These are phyloP conservation scores for Sapayoa aenigma DNA, from an alignment of 2,113 vertebrate species.

Conservation along the genomic window DNA sequence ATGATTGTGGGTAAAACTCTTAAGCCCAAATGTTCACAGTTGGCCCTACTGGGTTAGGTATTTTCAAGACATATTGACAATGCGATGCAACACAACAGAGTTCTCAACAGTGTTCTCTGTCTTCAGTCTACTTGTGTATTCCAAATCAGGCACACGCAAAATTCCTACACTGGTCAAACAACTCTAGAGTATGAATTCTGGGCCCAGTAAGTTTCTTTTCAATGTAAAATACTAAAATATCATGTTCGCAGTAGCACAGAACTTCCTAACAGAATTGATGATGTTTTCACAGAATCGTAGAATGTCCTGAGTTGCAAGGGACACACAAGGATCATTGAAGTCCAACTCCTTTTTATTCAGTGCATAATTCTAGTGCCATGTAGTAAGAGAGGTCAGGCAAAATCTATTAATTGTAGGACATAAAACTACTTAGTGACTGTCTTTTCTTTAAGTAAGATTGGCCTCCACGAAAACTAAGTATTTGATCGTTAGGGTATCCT, in stretches of 20 bases:
- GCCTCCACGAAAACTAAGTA: neutral
- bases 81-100: fast-evolving
- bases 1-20: neutral
- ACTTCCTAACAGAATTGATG: neutral
- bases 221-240: neutral
- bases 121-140: neutral
- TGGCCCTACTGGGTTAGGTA: neutral
- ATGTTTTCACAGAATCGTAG: neutral
- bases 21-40: neutral
- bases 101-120: neutral
- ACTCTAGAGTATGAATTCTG: neutral
- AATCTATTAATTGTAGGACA: neutral
- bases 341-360: neutral
- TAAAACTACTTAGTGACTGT: neutral
- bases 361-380: neutral
- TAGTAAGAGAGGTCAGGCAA: neutral
- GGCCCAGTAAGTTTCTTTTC: neutral
- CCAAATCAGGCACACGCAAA: neutral
- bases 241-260: neutral
- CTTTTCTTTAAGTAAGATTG: neutral
- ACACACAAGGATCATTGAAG: neutral
- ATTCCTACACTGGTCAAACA: neutral
- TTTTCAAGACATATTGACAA: neutral
- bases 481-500: neutral
- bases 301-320: neutral